Percentiles rank a stretch among this genome's conserved stretches.
phyloP scores from a whole-genome alignment of 2,888 invertebrate species.

The Cepaea hortensis region DNA sequence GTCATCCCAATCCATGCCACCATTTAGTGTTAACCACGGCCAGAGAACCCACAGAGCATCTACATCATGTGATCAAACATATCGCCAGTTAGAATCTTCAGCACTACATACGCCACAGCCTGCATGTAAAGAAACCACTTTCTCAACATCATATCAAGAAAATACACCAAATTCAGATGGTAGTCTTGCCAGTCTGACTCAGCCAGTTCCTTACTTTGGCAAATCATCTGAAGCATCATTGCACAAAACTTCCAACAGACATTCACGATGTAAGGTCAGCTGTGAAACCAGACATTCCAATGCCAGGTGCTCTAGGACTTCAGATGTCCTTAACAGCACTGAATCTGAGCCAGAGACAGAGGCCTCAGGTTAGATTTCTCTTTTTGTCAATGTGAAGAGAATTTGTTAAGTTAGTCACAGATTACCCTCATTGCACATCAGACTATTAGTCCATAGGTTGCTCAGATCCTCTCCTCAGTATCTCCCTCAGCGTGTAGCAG shows the following conservation, averaged over 20 bases:
- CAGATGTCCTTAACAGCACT: constrained; percentile 52
- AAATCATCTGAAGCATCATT: not conserved
- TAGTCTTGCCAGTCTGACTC: not conserved
- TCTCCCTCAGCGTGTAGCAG: too few species aligned
- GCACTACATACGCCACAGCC: constrained; percentile 8
- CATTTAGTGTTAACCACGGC: constrained; percentile 55
- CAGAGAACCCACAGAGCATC: constrained; percentile 53
- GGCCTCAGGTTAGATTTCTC: constrained; percentile 49
- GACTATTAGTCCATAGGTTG: too few species aligned
- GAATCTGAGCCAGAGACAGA: constrained; percentile 53
- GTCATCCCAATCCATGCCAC: constrained; percentile 52
- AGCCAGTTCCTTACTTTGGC: not conserved
- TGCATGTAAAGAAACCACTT: not conserved
- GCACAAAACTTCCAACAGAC: not conserved
- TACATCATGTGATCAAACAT: constrained; percentile 53
- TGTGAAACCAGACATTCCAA: not conserved
- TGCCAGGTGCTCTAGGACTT: constrained; percentile 28
- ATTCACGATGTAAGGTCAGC: not conserved
- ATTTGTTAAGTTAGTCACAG: too few species aligned
- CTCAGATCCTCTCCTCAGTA: too few species aligned
- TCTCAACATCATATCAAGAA: not conserved
- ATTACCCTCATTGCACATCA: too few species aligned
- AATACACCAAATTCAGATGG: not conserved
- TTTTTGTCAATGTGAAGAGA: too few species aligned
- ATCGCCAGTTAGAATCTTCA: constrained; percentile 58